Percentiles rank a stretch among this genome's conserved stretches.
phyloP scores from a whole-genome alignment of 2,113 vertebrate species.

The Malurus elegans region DNA sequence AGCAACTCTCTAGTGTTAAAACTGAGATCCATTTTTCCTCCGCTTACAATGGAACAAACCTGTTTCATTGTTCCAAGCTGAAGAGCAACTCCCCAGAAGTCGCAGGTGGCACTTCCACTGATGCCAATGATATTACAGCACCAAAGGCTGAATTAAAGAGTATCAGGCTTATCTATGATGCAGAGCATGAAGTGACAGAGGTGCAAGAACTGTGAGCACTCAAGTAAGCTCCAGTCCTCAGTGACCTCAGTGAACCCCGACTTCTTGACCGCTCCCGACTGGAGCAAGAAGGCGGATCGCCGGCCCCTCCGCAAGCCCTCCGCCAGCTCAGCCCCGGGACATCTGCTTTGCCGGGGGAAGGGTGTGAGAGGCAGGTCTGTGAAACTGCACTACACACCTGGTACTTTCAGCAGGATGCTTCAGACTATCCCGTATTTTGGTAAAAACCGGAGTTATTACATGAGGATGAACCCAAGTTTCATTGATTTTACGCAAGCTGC shows the following conservation, averaged over 20 bases:
- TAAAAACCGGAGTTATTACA: rapidly evolving
- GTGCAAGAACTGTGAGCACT: too few species aligned
- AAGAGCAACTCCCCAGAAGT: neutral
- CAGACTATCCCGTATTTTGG: rapidly evolving
- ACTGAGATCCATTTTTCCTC: neutral
- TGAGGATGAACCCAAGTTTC: neutral
- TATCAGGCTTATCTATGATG: neutral
- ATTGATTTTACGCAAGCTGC: neutral
- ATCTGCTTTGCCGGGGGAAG: rapidly evolving
- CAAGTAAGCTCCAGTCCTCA: neutral
- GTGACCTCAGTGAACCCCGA: neutral
- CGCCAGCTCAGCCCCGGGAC: neutral
- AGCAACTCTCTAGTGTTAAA: neutral
- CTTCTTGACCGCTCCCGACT: neutral
- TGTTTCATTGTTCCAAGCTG: neutral
- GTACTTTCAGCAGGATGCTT: rapidly evolving
- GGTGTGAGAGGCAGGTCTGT: rapidly evolving
- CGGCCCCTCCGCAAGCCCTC: neutral
- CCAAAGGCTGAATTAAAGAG: neutral
- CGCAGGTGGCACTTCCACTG: neutral
- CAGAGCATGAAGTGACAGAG: neutral
- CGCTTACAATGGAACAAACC: neutral
- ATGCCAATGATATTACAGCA: neutral
- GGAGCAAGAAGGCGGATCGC: rapidly evolving
- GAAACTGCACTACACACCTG: neutral